A percentile compares a stretch with the other conserved stretches of the same genome.
These are phyloP conservation scores for Chrysocyon brachyurus DNA, from an alignment of 2,797 vertebrate species.

Conservation along the genomic window DNA sequence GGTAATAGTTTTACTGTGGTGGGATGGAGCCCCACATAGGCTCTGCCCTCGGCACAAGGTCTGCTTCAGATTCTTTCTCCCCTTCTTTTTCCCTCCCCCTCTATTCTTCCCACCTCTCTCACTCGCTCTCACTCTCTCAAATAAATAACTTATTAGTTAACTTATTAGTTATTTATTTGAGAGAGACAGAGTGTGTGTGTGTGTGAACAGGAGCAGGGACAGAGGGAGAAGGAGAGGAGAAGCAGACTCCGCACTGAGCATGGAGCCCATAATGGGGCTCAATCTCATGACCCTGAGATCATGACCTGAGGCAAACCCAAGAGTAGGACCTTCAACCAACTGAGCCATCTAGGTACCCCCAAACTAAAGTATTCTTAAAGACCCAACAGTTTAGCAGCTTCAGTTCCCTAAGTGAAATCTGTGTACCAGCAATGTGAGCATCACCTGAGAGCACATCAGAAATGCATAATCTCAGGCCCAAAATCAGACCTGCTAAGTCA, in stretches of 20 bases:
- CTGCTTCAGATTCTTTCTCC: not conserved
- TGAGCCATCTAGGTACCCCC: not conserved
- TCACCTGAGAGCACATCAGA: not conserved
- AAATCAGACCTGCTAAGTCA: not conserved
- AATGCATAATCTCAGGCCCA: not conserved
- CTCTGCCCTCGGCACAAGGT: not conserved
- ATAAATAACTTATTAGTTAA: not conserved
- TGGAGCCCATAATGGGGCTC: not conserved
- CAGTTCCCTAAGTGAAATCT: too few relatives aligned
- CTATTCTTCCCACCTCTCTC: not conserved
- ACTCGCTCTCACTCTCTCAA: not conserved
- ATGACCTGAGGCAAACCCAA: not conserved
- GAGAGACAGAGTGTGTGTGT: not conserved
- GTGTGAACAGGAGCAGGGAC: not conserved
- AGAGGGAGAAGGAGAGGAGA: not conserved
- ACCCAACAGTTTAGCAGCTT: not conserved
- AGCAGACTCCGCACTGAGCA: not conserved
- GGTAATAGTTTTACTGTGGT: not conserved
- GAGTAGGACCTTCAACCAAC: not conserved
- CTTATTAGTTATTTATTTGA: not conserved
- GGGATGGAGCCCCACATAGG: not conserved
- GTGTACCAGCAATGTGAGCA: fast-evolving
- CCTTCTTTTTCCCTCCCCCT: not conserved
- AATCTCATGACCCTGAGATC: not conserved
- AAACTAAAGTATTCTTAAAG: not conserved